Conservation (phyloP, 2,888 invertebrate species). For the Ptychoptera albimana region DNA sequence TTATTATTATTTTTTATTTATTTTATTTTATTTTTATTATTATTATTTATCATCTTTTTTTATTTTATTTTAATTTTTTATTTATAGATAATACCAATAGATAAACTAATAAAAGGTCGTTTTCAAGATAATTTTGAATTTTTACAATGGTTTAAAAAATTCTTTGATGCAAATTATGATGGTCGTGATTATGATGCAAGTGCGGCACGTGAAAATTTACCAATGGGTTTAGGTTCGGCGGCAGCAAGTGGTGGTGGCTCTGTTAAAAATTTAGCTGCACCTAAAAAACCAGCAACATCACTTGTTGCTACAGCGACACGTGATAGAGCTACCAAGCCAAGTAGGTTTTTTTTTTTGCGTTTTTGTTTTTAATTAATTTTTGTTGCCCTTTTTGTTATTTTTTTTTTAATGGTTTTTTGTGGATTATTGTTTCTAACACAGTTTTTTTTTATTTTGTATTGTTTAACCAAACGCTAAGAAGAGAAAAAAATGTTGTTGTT, state of each 20-base stretch:
- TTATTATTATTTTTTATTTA: slow-evolving; percentile 8
- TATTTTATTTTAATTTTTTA: slow-evolving; percentile 13
- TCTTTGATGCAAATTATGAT: slow-evolving; percentile 97
- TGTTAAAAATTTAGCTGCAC: slow-evolving; percentile 13
- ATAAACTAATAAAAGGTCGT: slow-evolving; percentile 80
- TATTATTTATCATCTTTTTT: slow-evolving; percentile 7
- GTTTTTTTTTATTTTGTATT: neutral
- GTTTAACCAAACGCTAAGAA: too few relatives aligned
- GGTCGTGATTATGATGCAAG: slow-evolving; percentile 87
- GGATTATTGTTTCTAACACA: neutral
- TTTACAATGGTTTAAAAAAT: slow-evolving; percentile 99
- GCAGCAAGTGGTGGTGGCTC: slow-evolving; percentile 18
- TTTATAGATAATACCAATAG: slow-evolving; percentile 32
- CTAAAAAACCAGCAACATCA: slow-evolving; percentile 16
- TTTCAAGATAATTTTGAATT: slow-evolving; percentile 99
- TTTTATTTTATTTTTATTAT: slow-evolving; percentile 13
- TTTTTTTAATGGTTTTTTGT: neutral
- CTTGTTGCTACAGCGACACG: slow-evolving; percentile 13
- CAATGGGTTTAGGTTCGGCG: slow-evolving; percentile 56
- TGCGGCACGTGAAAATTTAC: slow-evolving; percentile 69
- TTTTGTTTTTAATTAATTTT: neutral
- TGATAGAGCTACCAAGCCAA: slow-evolving; percentile 13
- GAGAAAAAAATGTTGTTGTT: too few relatives aligned
- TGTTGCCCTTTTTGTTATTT: neutral
- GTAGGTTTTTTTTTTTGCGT: slow-evolving; percentile 12